A percentile compares a stretch with the other conserved stretches of the same genome.
Evolutionary conservation across 2,888 invertebrate species (phyloP).

Genomic region (Thecocarcelia acutangulata): DNA sequence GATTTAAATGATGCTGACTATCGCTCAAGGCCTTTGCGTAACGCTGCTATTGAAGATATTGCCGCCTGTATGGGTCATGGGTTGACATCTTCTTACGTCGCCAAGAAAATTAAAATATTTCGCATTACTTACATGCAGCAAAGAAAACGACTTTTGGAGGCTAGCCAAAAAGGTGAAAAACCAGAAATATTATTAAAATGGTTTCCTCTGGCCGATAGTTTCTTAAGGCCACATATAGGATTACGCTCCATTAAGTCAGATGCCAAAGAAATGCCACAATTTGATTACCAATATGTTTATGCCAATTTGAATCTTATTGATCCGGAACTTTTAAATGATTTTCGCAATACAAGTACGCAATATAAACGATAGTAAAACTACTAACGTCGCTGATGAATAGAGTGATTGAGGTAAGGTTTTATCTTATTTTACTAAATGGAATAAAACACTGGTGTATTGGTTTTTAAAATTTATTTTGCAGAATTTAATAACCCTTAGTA

Average conservation of each 20-base stretch:
- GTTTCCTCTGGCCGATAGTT: constrained; percentile 74
- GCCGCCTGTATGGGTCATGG: constrained; percentile 74
- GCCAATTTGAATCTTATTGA: constrained; percentile 74
- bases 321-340: constrained; percentile 72
- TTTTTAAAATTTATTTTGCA: too few relatives aligned
- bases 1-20: constrained; percentile 72
- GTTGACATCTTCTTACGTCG: constrained; percentile 71
- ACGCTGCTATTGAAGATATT: constrained; percentile 74
- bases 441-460: neutral
- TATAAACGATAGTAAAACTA: constrained; percentile 33
- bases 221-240: constrained; percentile 73
- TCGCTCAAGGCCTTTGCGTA: constrained; percentile 71
- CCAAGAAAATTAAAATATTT: constrained; percentile 74
- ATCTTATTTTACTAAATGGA: neutral
- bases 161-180: constrained; percentile 69
- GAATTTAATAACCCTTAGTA: too few relatives aligned
- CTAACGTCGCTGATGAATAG: neutral
- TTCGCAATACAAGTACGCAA: too few relatives aligned
- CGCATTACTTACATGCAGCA: constrained; percentile 76
- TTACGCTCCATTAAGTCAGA: constrained; percentile 72
- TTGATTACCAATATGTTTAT: constrained; percentile 73
- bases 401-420: constrained; percentile 1
- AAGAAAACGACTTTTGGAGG: constrained; percentile 72
- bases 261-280: constrained; percentile 73
- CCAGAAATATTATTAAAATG: constrained; percentile 73